Conservation (phyloP, 2,888 invertebrate species). For the Helobdella robusta region DNA sequence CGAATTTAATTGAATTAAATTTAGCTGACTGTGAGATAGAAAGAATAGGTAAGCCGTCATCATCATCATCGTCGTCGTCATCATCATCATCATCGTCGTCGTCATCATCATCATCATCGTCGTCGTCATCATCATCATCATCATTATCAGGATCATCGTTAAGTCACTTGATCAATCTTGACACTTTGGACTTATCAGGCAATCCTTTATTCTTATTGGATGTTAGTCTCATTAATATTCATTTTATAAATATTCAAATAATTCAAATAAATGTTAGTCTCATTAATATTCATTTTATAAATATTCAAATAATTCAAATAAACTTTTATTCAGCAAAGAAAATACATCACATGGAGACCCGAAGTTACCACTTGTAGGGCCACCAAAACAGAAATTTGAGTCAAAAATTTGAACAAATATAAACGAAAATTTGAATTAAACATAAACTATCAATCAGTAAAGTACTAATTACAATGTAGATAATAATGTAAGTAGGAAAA, state of each 20-base stretch:
- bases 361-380: too few species aligned
- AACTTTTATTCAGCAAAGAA: too few species aligned
- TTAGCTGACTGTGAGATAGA: slow-evolving; percentile 46
- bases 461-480: too few species aligned
- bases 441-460: too few species aligned
- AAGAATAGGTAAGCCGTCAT: slow-evolving; percentile 41
- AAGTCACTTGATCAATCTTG: slow-evolving; percentile 39
- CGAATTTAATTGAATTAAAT: slow-evolving; percentile 43
- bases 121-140: neutral
- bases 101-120: neutral
- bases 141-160: slow-evolving; percentile 42
- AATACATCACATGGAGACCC: too few species aligned
- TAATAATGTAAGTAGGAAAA: too few species aligned
- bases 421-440: too few species aligned
- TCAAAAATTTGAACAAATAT: too few species aligned
- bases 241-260: neutral
- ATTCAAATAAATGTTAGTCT: neutral
- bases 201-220: slow-evolving; percentile 45
- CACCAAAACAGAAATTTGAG: too few species aligned
- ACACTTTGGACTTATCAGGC: slow-evolving; percentile 47
- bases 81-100: neutral
- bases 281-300: neutral
- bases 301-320: neutral
- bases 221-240: slow-evolving; percentile 37
- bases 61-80: neutral